Base-by-base conservation (phyloP, 2,797 vertebrate species). In the Sorex maritimensis region DNA sequence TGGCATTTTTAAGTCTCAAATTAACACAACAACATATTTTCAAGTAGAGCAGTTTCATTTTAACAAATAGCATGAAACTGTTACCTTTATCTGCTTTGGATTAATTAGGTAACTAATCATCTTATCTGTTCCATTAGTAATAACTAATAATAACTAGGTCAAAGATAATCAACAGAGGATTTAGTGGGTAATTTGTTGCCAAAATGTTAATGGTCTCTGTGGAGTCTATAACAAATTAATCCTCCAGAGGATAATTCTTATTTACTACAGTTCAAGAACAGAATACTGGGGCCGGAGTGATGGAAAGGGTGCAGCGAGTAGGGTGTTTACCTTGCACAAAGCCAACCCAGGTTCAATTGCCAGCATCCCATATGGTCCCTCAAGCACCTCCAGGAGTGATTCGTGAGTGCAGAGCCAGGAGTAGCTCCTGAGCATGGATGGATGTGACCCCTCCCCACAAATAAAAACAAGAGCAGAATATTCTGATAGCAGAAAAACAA, bases 21-120 rank as follows among this genome's bases (percentile, higher is more conserved):
- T 90, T 86, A 91, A 81, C 38, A 77, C 17, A 8, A 81, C 81
- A 89, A 84, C 52, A 8, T 65, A 73, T 63, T 91, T 88, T 75
- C 69, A 94, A 28, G 44, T 52, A 68, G 14, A 89, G 12, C 12
- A 3, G 14, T 61, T 92, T 91, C 46, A 79, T n/a, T 68, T 81
- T 11, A 68, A 58, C 26, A 82, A 74, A 73, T 82, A 8, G 19
- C 10, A 44, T 72, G 21, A 72, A 75, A 52, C 3, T 19, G 0
- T 84, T 77, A 81, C 46, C 14, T 91, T 19, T 14, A 75, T 52
- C 38, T 78, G 1, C 34, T 34, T 19, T 84, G 23, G n/a, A 41
- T 30, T 84, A 30, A 52, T 12, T 71, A 72, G 5, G 23, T 52
- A 52, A n/a, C 78, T 49, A 79, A 34, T 1, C 52, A 79, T 79